phyloP scores from a whole-genome alignment of 2,113 vertebrate genomes.

The Labeo rohita region DNA sequence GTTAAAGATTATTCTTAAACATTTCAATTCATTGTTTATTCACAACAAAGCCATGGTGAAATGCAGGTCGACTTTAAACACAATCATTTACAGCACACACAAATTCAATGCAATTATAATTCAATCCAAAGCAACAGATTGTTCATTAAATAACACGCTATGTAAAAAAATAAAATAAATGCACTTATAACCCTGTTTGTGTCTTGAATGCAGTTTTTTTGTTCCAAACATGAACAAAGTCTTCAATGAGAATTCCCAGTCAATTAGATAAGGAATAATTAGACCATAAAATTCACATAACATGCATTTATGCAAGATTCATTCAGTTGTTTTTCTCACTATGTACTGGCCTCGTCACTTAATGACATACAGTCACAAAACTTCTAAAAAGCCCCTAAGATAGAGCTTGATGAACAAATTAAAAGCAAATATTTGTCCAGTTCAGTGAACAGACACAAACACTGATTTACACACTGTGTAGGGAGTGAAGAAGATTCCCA shows the following conservation, averaged over 20 bases:
- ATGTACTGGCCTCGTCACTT: not conserved
- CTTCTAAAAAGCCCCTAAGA: not conserved
- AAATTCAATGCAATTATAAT: slow-evolving; percentile 14
- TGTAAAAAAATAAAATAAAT: slow-evolving; percentile 24
- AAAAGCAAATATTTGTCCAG: not conserved
- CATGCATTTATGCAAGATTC: slow-evolving; percentile 7
- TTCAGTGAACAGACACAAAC: not conserved
- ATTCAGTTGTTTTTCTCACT: not conserved
- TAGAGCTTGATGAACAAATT: not conserved
- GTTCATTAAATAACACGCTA: slow-evolving; percentile 25
- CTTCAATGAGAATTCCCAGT: not conserved
- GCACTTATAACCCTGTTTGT: slow-evolving; percentile 19
- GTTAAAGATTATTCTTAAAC: not conserved
- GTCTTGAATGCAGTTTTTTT: not conserved
- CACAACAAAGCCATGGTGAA: slow-evolving; percentile 11
- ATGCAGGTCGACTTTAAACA: not conserved
- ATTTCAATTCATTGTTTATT: slow-evolving; percentile 7
- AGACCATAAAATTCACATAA: not conserved
- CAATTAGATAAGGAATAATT: not conserved
- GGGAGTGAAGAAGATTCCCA: not conserved
- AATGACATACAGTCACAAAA: slow-evolving; percentile 8
- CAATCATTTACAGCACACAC: slow-evolving; percentile 24
- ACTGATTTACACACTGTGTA: not conserved
- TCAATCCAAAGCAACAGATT: not conserved
- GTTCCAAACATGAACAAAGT: not conserved